Evolutionary conservation across 2,797 vertebrate species (phyloP).

Genomic region (Muscicapa comitata): DNA sequence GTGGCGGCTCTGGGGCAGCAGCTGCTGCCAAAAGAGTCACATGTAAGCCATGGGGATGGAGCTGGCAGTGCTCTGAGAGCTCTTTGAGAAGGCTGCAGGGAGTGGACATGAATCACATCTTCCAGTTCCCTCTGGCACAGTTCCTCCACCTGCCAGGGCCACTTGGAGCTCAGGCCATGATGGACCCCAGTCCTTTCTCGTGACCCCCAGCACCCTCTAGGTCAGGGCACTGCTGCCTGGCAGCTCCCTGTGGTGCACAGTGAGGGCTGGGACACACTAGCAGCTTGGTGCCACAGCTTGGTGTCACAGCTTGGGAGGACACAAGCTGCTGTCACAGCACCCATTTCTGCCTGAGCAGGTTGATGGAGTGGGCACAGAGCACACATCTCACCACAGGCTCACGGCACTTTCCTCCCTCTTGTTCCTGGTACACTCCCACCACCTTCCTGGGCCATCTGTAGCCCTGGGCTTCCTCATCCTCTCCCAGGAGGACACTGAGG

Average conservation of each 20-base stretch:
- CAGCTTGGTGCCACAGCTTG: background rate
- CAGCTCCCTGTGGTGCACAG: background rate
- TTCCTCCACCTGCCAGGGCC: background rate
- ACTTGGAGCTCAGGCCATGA: background rate
- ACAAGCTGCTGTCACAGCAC: background rate
- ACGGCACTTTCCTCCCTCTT: background rate
- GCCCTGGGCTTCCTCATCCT: background rate
- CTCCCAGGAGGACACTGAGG: background rate
- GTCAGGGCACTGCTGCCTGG: background rate
- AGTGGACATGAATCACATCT: background rate
- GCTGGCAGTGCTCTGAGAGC: background rate
- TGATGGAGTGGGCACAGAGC: background rate
- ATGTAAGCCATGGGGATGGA: background rate
- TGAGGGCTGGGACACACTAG: background rate
- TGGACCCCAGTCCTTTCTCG: background rate
- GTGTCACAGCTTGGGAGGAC: background rate
- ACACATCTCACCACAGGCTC: accelerated
- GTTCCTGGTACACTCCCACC: background rate
- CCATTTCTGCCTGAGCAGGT: background rate
- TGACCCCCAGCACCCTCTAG: background rate
- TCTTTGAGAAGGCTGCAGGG: background rate
- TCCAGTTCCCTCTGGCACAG: accelerated
- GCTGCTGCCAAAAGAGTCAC: background rate
- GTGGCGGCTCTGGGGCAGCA: background rate
- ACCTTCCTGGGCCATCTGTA: background rate